These are phyloP conservation scores for Drosophila pegasa DNA, from an alignment of 2,888 invertebrate genomes.

Conservation along the genomic window DNA sequence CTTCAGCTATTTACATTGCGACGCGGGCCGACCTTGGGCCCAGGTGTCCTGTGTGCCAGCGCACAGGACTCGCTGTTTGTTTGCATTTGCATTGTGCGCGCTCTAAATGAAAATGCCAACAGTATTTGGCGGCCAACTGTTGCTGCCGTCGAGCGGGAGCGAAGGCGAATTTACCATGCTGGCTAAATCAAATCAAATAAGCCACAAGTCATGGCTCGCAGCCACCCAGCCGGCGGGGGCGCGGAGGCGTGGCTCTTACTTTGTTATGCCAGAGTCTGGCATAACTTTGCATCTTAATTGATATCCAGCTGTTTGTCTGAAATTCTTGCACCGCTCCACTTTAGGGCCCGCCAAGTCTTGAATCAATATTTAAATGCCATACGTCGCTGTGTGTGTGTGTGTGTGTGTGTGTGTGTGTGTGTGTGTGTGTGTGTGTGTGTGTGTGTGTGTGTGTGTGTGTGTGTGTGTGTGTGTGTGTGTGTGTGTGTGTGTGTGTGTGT, in stretches of 20 bases:
- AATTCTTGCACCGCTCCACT: conserved; percentile 12
- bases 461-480: neutral
- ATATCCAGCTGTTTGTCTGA: conserved; percentile 49
- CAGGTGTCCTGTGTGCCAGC: conserved; percentile 34
- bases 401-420: neutral
- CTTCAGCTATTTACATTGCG: conserved; percentile 34
- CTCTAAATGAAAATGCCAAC: conserved; percentile 41
- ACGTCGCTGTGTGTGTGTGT: neutral
- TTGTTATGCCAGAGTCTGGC: conserved; percentile 28
- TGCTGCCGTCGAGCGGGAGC: too few relatives aligned
- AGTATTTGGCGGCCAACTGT: conserved; percentile 44
- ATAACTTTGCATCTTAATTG: conserved; percentile 56
- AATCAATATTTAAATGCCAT: conserved; percentile 25
- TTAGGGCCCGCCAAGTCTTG: neutral
- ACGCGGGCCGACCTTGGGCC: conserved; percentile 32
- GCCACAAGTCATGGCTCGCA: conserved; percentile 31
- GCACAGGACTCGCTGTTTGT: conserved; percentile 12
- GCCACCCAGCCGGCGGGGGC: neutral
- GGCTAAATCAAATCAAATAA: conserved; percentile 27
- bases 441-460: neutral
- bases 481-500: neutral
- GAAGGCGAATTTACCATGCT: conserved; percentile 17
- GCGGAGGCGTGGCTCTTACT: conserved; percentile 1
- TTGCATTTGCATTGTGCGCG: conserved; percentile 31
- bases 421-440: neutral